Evolutionary conservation across 2,888 invertebrate species (phyloP), one percentile per base, ranked within the genome.

Genomic region (Leptogaster cylindrica): DNA sequence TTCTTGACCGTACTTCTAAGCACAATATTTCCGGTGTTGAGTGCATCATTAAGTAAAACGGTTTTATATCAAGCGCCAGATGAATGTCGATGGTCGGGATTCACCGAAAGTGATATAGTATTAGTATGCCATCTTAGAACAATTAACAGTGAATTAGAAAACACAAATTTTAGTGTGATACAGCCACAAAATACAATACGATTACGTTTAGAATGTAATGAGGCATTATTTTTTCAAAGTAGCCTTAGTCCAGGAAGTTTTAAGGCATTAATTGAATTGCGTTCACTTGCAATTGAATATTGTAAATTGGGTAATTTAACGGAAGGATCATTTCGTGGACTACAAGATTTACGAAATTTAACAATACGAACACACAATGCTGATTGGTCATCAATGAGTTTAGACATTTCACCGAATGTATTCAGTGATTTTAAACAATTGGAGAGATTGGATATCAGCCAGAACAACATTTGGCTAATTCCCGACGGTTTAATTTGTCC

Each of bases 231-330:
- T 85, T 90, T 91, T 71, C 88, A 90, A 76, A 91, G 91, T 80
- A 89, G 90, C 71, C 83, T 92, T 73, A 89, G 90, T 77, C 89
- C 90, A 73, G 85, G 88, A 71, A 90, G 92, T 78, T 91, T 93
- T 74, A 86, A 90, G 31, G 92, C 93, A 82, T 83, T 95, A 75
- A 87, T 89, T 71, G 88, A 91, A 79, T 84, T 95, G 70, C 86
- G 91, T 75, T 90, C 91, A 76, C 84, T 95, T 73, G 88, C 89
- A 77, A 85, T 95, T 77, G 92, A 92, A 81, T 89, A 91, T 79
- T 95, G 95, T 84, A 93, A 94, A 84, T 84, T 95, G 78, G 89
- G 89, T 73, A 87, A 89, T 80, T 89, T 94, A 85, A 91, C 92
- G 65, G 86, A 90, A 65, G 91, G 89, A 67, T 89, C 92, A 27